Conservation (phyloP, 2,113 vertebrate genomes). For the Bucco capensis region DNA sequence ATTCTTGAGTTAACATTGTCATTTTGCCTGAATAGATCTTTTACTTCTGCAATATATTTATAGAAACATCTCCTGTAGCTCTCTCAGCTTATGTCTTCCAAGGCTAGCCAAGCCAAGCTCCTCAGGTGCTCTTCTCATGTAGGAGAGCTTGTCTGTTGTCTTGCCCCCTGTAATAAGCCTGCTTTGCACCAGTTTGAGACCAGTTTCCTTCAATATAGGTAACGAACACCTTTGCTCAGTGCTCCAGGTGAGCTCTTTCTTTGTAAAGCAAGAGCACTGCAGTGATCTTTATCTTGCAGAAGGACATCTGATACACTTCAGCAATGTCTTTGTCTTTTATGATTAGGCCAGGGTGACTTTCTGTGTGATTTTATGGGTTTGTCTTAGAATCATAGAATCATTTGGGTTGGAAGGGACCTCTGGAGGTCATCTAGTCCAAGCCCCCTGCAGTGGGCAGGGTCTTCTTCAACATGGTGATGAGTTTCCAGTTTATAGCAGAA, state of each 20-base stretch:
- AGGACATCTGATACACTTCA: not conserved
- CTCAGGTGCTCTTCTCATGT: not conserved
- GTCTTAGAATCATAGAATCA: too few species aligned
- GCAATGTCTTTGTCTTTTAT: not conserved
- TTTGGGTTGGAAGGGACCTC: too few species aligned
- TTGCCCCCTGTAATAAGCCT: not conserved
- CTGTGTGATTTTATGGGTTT: not conserved
- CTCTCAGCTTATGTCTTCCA: not conserved
- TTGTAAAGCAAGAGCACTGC: not conserved
- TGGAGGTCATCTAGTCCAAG: too few species aligned
- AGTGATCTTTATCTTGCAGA: not conserved
- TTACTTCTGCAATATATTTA: not conserved
- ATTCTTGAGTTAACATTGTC: not conserved
- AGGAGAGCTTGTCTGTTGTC: not conserved
- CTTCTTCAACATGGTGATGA: not conserved
- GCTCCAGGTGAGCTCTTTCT: not conserved
- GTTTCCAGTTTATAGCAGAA: not conserved
- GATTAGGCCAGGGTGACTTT: not conserved
- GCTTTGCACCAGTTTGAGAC: not conserved
- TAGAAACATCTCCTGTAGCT: not conserved
- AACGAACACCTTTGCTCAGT: not conserved
- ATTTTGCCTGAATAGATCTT: not conserved
- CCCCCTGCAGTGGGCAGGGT: too few species aligned
- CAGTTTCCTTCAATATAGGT: not conserved
- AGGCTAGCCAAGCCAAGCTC: not conserved